A percentile compares a stretch with the other conserved stretches of the same genome.
These are phyloP conservation scores for Aphrocallistes beatrix DNA, from an alignment of 37 sponge, comb jelly and placozoan genomes.

Conservation along the genomic window DNA sequence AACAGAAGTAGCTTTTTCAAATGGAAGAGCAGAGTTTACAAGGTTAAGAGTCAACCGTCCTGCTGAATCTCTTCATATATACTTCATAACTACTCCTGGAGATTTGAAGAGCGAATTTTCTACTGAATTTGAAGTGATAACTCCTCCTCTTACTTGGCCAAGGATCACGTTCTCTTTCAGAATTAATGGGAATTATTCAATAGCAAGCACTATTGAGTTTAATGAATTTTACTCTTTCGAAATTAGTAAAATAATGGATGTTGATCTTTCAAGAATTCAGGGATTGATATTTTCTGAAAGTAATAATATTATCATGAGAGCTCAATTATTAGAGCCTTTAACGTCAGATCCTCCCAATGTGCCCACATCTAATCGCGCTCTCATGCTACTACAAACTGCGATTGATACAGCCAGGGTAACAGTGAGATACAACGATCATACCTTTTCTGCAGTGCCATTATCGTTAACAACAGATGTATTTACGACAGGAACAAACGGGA, in stretches of 20 bases:
- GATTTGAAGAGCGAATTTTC: slow-evolving; percentile 23
- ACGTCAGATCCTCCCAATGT: slow-evolving; percentile 52
- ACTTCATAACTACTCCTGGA: slow-evolving; percentile 35
- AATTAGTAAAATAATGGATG: not conserved
- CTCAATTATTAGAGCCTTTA: slow-evolving; percentile 31
- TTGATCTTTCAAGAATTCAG: not conserved
- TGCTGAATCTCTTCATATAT: slow-evolving; percentile 27
- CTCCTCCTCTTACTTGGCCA: slow-evolving; percentile 28
- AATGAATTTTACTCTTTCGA: not conserved
- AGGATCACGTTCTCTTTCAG: slow-evolving; percentile 28
- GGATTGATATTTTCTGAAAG: not conserved
- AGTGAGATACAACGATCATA: not conserved
- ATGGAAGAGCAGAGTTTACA: slow-evolving; percentile 64
- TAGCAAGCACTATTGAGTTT: not conserved
- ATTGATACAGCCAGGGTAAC: not conserved
- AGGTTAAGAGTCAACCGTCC: slow-evolving; percentile 41
- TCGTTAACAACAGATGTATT: no score
- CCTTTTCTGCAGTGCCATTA: not conserved
- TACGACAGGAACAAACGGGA: not conserved
- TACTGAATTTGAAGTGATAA: slow-evolving; percentile 30
- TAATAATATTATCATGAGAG: slow-evolving; percentile 10
- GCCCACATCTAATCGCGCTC: slow-evolving; percentile 4
- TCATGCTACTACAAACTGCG: not conserved
- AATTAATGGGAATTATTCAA: slow-evolving; percentile 14
- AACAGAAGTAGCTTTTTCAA: slow-evolving; percentile 35